A percentile compares a stretch with the other conserved stretches of the same genome.
These are phyloP conservation scores for Agrotis clavis DNA, from an alignment of 2,888 invertebrate genomes.

Conservation along the genomic window DNA sequence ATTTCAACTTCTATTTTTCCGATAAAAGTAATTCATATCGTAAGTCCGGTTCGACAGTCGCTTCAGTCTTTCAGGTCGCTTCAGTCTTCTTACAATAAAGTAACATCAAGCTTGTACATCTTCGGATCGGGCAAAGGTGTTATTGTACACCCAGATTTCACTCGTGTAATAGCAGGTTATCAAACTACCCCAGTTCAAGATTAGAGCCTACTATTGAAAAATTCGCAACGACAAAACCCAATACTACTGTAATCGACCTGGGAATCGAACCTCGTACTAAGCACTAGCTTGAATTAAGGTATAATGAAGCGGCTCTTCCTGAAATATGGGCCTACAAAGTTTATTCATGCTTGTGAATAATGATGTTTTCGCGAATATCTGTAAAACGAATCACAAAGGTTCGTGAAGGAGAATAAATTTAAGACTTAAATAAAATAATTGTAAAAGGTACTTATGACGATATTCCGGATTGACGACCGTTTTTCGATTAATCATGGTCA, in stretches of 20 bases:
- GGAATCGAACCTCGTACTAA: background rate
- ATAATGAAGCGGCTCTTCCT: constrained; percentile 7
- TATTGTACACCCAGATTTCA: background rate
- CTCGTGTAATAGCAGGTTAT: no score
- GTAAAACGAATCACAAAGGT: constrained; percentile 39
- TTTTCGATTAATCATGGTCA: no score
- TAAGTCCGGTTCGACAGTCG: constrained; percentile 33
- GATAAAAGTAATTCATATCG: constrained; percentile 54
- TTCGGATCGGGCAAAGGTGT: background rate
- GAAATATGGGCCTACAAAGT: constrained; percentile 28
- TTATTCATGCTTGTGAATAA: constrained; percentile 42
- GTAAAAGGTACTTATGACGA: constrained; percentile 22
- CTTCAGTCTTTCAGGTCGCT: constrained; percentile 25
- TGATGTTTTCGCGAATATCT: constrained; percentile 52
- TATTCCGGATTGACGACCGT: background rate
- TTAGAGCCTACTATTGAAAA: background rate
- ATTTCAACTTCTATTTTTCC: constrained; percentile 59
- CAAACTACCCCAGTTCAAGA: background rate
- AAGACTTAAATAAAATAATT: constrained; percentile 26
- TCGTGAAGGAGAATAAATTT: constrained; percentile 39
- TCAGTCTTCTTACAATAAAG: constrained; percentile 39
- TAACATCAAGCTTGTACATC: background rate
- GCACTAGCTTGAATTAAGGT: background rate
- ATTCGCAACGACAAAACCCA: background rate
- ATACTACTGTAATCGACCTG: background rate